Evolutionary conservation across 2,113 vertebrate genomes (phyloP), one percentile per base, ranked within the genome.

Genomic region (Callorhinus ursinus): DNA sequence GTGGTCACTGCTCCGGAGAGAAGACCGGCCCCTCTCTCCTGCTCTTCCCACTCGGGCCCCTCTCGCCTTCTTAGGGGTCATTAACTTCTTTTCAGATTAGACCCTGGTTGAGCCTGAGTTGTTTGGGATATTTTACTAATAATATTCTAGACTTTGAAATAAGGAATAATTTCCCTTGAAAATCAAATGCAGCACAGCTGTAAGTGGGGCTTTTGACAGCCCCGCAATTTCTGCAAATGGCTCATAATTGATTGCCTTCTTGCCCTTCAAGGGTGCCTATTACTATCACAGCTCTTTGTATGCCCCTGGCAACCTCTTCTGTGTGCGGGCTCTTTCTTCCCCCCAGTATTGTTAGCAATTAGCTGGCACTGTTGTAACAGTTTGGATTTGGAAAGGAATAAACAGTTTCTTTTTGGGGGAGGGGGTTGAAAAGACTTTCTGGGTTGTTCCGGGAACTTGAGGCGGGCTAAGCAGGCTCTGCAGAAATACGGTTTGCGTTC

Each of bases 281-380:
- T 99, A 99, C 97, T 98, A 98, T 98, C 98, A 99, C 67, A 77
- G 97, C 95, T 98, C 98, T 98, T 98, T 98, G 97, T 98, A 95
- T 95, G 95, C 98, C 98, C 98, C 85, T 97, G 96, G 98, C 98
- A 98, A 90, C 98, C 94, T 95, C 96, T 93, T 65, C 88, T 88
- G 5, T 57, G 97, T 82, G 94, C 59, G 96, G 85, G 82, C 84
- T 76, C 77, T 28, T 59, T 65, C 55, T 10, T 1, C 0, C 2
- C 36, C 53, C 24, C 3, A 10, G 72, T 49, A 69, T 97, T 93
- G 95, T 94, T 95, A 85, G 88, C 94, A 90, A 42, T 97, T 97
- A 96, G 90, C 95, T 39, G 63, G 49, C 74, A 42, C 90, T 82
- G 24, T 94, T 83, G 57, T 90, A 63, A 83, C 71, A n/a, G 86